phyloP scores from a whole-genome alignment of 23 tunicate genomes.

The Corella eumyota region DNA sequence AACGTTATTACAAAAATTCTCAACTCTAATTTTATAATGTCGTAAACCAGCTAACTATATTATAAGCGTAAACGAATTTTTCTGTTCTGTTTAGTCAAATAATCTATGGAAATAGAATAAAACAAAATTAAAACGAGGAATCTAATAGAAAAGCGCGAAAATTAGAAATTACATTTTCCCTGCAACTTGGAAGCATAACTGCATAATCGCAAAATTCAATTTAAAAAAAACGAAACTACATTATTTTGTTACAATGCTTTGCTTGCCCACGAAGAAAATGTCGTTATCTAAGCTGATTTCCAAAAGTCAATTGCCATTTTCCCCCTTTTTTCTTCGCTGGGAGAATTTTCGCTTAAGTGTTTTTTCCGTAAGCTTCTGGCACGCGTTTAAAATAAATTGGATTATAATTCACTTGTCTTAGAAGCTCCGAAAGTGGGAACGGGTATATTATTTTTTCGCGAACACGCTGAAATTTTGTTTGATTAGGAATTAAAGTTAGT shows the following conservation, averaged over 20 bases:
- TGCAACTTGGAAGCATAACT: constrained; percentile 15
- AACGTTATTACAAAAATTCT: no score
- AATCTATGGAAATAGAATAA: constrained; percentile 36
- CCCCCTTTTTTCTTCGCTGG: constrained; percentile 26
- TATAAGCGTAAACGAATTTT: constrained; percentile 5
- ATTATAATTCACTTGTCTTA: constrained; percentile 15
- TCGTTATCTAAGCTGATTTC: constrained; percentile 28
- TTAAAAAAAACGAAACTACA: constrained; percentile 11
- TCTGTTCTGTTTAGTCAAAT: neutral
- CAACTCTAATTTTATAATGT: no score
- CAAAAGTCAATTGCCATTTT: constrained; percentile 46
- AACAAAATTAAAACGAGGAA: constrained; percentile 3
- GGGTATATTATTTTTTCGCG: no score
- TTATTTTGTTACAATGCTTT: constrained; percentile 4
- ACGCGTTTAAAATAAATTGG: constrained; percentile 52
- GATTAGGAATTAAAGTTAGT: no score
- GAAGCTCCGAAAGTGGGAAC: neutral
- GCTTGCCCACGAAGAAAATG: constrained; percentile 17
- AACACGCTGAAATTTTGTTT: no score
- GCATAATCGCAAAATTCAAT: constrained; percentile 31
- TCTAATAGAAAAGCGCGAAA: neutral
- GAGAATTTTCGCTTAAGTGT: neutral
- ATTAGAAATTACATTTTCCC: no score
- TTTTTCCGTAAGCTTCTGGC: constrained; percentile 8
- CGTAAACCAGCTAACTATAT: no score